Evolutionary conservation across 2,797 vertebrate genomes (phyloP), one percentile per base, ranked within the genome.

Genomic region (Cheirogaleus major): DNA sequence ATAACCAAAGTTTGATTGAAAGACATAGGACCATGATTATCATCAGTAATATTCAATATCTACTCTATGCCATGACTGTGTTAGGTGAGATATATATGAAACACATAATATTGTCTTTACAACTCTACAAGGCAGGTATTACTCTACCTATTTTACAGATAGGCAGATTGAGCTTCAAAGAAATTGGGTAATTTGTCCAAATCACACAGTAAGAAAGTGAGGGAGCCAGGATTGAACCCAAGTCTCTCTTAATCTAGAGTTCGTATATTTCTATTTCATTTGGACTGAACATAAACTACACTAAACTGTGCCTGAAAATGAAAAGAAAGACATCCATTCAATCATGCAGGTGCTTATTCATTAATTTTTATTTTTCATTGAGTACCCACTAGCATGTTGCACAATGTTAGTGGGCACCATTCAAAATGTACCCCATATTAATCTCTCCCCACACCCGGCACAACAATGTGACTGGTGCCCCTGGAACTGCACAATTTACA

Each of bases 181-280:
- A 97, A 85, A 92, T 84, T 89, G 76, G 69, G 50, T 76, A 80
- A 65, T 43, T 18, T 84, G 13, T 38, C 48, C n/a, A 91, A 52
- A 57, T 69, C 35, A 86, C 57, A 75, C 13, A 88, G 50, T 25
- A 93, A 81, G 52, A 75, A 92, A 38, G 45, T 45, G 35, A 75
- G 23, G 11, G 30, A 48, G 7, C 30, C 65, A 79, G 78, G 25
- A 88, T 35, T 89, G 38, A 95, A 92, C 35, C 10, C 48, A 43
- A 80, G 14, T 78, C 22, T 76, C 80, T 84, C 45, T 82, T 93
- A 91, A 80, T 57, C 23, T 43, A 70, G 4, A 89, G 14, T n/a
- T 52, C 61, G 55, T 32, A 17, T 45, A 57, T 70, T 95, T 84
- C 80, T 89, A 48, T 75, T 85, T 79, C 45, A 61, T 50, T 76